These are phyloP conservation scores for Panurus biarmicus DNA, from an alignment of 2,113 vertebrate species.

Conservation along the genomic window DNA sequence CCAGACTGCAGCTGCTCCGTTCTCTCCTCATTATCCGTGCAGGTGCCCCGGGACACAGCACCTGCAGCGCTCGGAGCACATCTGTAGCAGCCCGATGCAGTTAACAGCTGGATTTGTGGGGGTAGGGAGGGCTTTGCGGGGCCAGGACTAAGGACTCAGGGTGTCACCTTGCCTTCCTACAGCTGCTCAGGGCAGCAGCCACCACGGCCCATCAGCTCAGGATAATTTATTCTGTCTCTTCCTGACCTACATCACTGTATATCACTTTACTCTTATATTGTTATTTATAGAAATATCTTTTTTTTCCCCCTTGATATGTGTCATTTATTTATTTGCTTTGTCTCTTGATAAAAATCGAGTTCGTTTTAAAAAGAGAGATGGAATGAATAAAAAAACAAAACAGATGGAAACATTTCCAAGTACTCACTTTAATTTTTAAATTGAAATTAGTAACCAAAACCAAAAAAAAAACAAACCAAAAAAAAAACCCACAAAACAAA, in stretches of 20 bases:
- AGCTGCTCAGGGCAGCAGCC: neutral
- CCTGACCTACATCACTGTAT: neutral
- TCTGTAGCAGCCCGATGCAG: neutral
- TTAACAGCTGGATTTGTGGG: neutral
- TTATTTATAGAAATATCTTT: slow-evolving; percentile 36
- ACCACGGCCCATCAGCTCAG: neutral
- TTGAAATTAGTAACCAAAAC: neutral
- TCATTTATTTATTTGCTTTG: slow-evolving; percentile 38
- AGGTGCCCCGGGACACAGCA: neutral
- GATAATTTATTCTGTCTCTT: neutral
- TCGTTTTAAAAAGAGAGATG: neutral
- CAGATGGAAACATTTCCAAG: neutral
- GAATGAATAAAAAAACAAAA: neutral
- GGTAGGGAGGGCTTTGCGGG: neutral
- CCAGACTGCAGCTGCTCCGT: neutral
- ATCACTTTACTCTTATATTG: neutral
- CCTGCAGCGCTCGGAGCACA: neutral
- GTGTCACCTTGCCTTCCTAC: neutral
- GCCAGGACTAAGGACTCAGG: neutral
- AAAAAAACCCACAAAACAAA: too few relatives aligned
- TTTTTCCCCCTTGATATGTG: neutral
- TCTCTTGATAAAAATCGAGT: neutral
- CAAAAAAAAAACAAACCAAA: neutral
- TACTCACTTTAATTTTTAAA: neutral
- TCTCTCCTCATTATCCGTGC: neutral